Evolutionary conservation across 1,140 invertebrate species (phyloP).

Genomic region (Argopecten irradians): DNA sequence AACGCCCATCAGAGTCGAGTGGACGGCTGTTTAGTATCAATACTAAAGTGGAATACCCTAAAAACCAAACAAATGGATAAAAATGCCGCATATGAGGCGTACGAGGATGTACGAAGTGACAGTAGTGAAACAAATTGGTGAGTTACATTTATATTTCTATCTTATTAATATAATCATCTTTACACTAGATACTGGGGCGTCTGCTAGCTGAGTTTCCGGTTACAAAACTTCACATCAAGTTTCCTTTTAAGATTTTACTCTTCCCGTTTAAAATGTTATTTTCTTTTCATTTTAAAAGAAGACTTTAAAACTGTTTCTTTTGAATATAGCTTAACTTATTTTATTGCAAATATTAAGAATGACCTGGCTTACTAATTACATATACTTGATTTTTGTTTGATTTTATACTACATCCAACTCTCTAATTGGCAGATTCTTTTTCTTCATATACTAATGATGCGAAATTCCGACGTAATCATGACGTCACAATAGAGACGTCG

Average conservation of each 20-base stretch:
- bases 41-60: not conserved
- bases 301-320: too few relatives aligned
- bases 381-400: too few relatives aligned
- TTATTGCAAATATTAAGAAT: too few relatives aligned
- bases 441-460: too few relatives aligned
- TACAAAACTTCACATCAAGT: not conserved
- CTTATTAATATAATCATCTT: not conserved
- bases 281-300: not conserved
- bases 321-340: too few relatives aligned
- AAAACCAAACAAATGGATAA: slow-evolving; percentile 44
- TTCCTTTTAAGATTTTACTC: not conserved
- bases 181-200: not conserved
- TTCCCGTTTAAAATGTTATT: not conserved
- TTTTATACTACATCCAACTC: too few relatives aligned
- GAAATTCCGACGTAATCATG: too few relatives aligned
- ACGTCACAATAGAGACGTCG: too few relatives aligned
- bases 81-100: slow-evolving; percentile 43
- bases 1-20: not conserved
- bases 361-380: too few relatives aligned
- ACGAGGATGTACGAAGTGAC: slow-evolving; percentile 56
- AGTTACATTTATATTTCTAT: slow-evolving; percentile 29
- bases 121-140: slow-evolving; percentile 52
- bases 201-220: slow-evolving; percentile 1
- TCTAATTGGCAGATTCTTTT: too few relatives aligned
- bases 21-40: not conserved